phyloP scores from a whole-genome alignment of 2,888 invertebrate genomes.

The Eledone cirrhosa region DNA sequence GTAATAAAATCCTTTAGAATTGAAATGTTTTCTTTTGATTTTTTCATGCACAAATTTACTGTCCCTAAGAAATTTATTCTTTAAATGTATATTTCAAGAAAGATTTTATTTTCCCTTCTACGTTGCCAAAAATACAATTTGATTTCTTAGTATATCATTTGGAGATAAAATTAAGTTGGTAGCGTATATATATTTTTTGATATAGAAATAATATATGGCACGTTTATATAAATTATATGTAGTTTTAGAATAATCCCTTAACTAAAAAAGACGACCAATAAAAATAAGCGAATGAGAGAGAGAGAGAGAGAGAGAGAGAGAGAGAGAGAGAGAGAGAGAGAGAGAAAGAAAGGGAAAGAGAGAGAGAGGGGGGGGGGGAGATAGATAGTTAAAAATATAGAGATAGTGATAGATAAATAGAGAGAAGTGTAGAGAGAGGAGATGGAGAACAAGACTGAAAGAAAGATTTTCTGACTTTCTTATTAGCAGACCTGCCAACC shows the following conservation, averaged over 20 bases:
- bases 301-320: constrained; percentile 21
- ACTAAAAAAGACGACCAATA: background rate
- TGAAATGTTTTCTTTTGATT: too few species aligned
- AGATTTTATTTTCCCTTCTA: too few species aligned
- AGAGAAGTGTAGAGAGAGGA: background rate
- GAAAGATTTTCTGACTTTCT: background rate
- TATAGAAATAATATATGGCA: background rate
- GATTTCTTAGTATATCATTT: too few species aligned
- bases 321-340: constrained; percentile 11
- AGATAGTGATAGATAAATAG: background rate
- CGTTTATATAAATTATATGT: background rate
- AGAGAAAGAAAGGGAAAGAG: background rate
- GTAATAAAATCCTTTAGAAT: too few species aligned
- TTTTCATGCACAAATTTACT: too few species aligned
- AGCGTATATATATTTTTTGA: background rate
- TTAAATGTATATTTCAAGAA: too few species aligned
- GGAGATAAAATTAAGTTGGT: background rate
- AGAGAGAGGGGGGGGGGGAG: background rate
- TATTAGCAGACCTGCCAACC: background rate
- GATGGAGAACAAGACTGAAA: background rate
- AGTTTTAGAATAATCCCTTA: background rate
- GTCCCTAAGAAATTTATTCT: too few species aligned
- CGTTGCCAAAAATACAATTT: too few species aligned
- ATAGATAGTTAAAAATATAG: background rate
- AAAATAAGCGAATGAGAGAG: background rate